Base-by-base conservation (phyloP, 2,113 vertebrate genomes). In the Forbesichthys papilliferus region DNA sequence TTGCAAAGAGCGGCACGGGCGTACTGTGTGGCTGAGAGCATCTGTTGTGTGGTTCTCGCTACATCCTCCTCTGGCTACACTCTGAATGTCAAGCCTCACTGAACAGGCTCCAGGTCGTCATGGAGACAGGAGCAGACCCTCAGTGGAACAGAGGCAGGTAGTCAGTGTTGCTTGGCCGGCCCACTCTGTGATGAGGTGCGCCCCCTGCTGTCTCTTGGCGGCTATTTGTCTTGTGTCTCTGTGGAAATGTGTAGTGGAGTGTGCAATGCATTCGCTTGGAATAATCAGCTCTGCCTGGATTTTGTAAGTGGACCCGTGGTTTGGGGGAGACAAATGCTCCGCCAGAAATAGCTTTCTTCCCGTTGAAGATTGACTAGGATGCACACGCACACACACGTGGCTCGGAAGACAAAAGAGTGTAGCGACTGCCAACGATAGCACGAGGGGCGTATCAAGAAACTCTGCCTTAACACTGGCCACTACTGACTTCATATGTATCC, bases 31-130 rank as follows among this genome's bases (percentile, higher is more conserved):
- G 78, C 77, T 81, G 84, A 82, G 86, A 81, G 85, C 85, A 87
- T 87, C 87, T 88, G 83, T 78, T 89, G 78, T 83, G 82, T 75
- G 77, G 62, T 79, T 87, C 77, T 75, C 5, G 74, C 85, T 84
- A 82, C 87, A 87, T 89, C 87, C 81, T 77, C 85, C 77, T 80
- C 78, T 75, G 54, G 84, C 86, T 87, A 74, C 84, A 81, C 86
- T 87, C 77, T 88, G 87, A 91, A 90, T 89, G 88, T 91, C 87
- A 90, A 87, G 86, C 84, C 85, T 84, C 66, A 62, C 73, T 75
- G 85, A 90, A 66, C 86, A 75, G 85, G 80, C 83, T 87, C 81
- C 80, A 71, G 86, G 88, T 91, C 83, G 90, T 86, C 88, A 90
- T 89, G 88, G 90, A 88, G 88, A 90, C 85, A 88, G 82, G 78